Conservation (phyloP, 2,113 vertebrate species). For the pig (Sus scrofa) region DNA sequence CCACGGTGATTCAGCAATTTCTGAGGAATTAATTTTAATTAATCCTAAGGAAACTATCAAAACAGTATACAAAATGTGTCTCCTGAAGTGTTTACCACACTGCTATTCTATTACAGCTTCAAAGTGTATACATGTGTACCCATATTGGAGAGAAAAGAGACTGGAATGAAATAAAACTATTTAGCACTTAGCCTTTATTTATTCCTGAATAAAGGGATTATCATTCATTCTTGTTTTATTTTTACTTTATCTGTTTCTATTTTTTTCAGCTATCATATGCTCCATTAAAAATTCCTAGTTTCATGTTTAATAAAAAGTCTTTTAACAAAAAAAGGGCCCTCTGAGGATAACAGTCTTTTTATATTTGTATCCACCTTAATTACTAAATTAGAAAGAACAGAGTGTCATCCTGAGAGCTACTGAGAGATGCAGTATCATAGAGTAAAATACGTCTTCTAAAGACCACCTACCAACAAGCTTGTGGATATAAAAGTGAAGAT, state of each 20-base stretch:
- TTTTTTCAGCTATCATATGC: not conserved
- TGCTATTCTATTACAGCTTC: not conserved
- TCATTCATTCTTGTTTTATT: not conserved
- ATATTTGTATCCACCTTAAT: not conserved
- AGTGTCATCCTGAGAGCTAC: not conserved
- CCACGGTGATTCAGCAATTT: not conserved
- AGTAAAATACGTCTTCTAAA: not conserved
- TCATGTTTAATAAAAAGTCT: not conserved
- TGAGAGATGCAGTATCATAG: not conserved
- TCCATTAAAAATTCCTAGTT: constrained; percentile 30
- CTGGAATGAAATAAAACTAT: not conserved
- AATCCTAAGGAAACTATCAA: constrained; percentile 11
- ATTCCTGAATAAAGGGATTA: not conserved
- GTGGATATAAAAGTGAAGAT: not conserved
- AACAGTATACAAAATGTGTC: not conserved
- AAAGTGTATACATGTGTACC: not conserved
- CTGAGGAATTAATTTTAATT: not conserved
- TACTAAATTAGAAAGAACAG: not conserved
- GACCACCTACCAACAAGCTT: not conserved
- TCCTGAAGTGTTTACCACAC: not conserved
- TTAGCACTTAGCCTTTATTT: not conserved
- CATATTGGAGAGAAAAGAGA: not conserved
- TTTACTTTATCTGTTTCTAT: not conserved
- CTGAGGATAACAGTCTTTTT: not conserved
- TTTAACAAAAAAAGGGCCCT: not conserved